These are phyloP conservation scores for Hyposoter dolosus DNA, from an alignment of 2,888 invertebrate species.

Conservation along the genomic window DNA sequence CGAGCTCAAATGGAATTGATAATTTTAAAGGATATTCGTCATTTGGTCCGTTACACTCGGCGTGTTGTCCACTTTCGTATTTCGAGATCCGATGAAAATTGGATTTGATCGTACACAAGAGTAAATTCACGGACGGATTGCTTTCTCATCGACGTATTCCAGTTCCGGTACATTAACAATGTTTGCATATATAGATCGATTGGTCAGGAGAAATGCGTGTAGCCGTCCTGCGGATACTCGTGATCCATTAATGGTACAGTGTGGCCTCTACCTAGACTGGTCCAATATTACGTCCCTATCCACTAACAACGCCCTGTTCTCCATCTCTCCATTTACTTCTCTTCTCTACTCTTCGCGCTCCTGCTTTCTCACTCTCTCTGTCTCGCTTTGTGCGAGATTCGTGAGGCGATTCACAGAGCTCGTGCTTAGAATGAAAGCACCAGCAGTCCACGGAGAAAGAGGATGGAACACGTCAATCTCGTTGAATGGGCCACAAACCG, in stretches of 20 bases:
- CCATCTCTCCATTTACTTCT: constrained; percentile 22
- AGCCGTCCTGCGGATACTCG: constrained; percentile 17
- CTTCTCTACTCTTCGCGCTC: constrained; percentile 4
- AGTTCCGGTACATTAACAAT: constrained; percentile 52
- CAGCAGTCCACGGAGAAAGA: constrained; percentile 23
- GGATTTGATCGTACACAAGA: constrained; percentile 18
- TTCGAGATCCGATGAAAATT: constrained; percentile 21
- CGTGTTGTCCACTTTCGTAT: not conserved
- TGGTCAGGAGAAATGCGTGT: constrained; percentile 23
- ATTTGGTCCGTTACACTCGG: constrained; percentile 7
- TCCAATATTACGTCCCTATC: constrained; percentile 41
- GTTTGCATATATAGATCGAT: constrained; percentile 38
- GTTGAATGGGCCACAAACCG: constrained; percentile 67
- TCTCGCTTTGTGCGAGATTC: constrained; percentile 4
- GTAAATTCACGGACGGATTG: constrained; percentile 54
- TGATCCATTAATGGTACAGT: constrained; percentile 45
- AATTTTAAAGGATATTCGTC: constrained; percentile 11
- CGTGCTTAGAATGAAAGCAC: constrained; percentile 33
- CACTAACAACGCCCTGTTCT: constrained; percentile 17
- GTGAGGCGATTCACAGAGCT: constrained; percentile 17
- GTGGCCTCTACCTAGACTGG: not conserved
- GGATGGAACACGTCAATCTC: constrained; percentile 50
- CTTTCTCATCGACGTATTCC: constrained; percentile 40
- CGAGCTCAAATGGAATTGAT: not conserved
- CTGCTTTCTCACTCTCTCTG: not conserved